Percentiles rank a stretch among this genome's conserved stretches.
Conservation (phyloP, 2,888 invertebrate species). For the Acronicta alni region DNA sequence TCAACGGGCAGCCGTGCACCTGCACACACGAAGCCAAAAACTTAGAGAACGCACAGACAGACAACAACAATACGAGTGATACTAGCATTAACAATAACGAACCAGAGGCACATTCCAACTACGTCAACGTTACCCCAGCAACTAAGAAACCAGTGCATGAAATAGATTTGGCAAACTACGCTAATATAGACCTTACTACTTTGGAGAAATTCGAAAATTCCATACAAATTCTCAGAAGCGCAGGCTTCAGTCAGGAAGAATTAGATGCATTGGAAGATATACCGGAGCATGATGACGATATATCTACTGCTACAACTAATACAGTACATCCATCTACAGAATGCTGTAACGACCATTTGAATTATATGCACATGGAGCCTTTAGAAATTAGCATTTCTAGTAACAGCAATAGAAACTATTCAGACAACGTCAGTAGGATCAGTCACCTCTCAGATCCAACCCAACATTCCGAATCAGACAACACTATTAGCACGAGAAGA, state of each 20-base stretch:
- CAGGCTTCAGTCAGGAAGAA: slow-evolving; percentile 89
- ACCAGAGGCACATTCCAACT: slow-evolving; percentile 80
- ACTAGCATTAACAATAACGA: slow-evolving; percentile 70
- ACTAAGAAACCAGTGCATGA: slow-evolving; percentile 69
- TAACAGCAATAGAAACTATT: slow-evolving; percentile 81
- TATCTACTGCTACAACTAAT: slow-evolving; percentile 80
- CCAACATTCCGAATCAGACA: slow-evolving; percentile 80
- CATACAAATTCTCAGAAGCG: slow-evolving; percentile 90
- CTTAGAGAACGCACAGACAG: slow-evolving; percentile 87
- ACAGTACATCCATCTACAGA: slow-evolving; percentile 78
- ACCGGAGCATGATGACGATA: slow-evolving; percentile 83
- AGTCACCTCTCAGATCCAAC: slow-evolving; percentile 87
- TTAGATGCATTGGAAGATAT: slow-evolving; percentile 85
- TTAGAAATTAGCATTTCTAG: slow-evolving; percentile 79
- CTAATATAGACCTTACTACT: slow-evolving; percentile 94
- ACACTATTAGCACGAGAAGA: slow-evolving; percentile 83
- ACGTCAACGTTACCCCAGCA: slow-evolving; percentile 85
- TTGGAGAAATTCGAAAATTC: slow-evolving; percentile 94
- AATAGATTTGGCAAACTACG: slow-evolving; percentile 90
- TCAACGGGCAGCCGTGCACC: slow-evolving; percentile 88
- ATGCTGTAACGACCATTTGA: slow-evolving; percentile 78
- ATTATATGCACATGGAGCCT: slow-evolving; percentile 83
- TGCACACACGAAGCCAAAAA: slow-evolving; percentile 85
- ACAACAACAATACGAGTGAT: slow-evolving; percentile 71
- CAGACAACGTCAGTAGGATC: slow-evolving; percentile 88